Conservation (phyloP, 2,113 vertebrate species). For the Dissostichus mawsoni region DNA sequence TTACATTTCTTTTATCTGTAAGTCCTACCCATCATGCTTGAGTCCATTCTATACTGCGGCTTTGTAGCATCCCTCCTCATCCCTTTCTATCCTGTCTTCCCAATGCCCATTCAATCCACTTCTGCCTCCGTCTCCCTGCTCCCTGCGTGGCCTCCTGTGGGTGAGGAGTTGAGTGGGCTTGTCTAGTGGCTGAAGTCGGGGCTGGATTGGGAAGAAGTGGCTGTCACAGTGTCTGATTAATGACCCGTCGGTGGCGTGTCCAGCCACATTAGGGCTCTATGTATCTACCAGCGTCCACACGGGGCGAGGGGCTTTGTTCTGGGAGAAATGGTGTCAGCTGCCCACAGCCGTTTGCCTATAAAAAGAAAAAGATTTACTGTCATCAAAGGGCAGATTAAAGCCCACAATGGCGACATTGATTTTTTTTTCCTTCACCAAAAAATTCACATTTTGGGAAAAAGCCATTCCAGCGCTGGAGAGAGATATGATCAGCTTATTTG, state of each 20-base stretch:
- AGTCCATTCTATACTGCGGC: conserved; percentile 49
- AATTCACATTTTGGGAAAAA: conserved; percentile 99
- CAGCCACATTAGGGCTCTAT: conserved; percentile 99
- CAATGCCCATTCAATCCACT: conserved; percentile 65
- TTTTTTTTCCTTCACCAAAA: conserved; percentile 90
- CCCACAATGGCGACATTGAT: conserved; percentile 99
- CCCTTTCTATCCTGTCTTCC: conserved; percentile 68
- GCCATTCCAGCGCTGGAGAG: conserved; percentile 94
- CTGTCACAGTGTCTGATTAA: conserved; percentile 99
- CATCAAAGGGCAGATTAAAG: conserved; percentile 99
- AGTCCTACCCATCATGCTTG: conserved; percentile 29
- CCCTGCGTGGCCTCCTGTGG: conserved; percentile 74
- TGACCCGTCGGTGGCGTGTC: conserved; percentile 99
- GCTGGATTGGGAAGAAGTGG: conserved; percentile 87
- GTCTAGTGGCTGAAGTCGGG: conserved; percentile 76
- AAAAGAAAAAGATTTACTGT: conserved; percentile 99
- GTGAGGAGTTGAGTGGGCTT: conserved; percentile 82
- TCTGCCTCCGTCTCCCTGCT: conserved; percentile 69
- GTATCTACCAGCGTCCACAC: conserved; percentile 96
- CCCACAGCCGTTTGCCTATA: conserved; percentile 98
- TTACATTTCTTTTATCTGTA: conserved; percentile 45
- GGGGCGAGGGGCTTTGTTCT: conserved; percentile 98
- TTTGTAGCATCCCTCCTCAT: conserved; percentile 69
- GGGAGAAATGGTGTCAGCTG: conserved; percentile 99
- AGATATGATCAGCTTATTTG: conserved; percentile 99